Conservation (phyloP, 1,140 invertebrate genomes). For the Probaryconus sp. region DNA sequence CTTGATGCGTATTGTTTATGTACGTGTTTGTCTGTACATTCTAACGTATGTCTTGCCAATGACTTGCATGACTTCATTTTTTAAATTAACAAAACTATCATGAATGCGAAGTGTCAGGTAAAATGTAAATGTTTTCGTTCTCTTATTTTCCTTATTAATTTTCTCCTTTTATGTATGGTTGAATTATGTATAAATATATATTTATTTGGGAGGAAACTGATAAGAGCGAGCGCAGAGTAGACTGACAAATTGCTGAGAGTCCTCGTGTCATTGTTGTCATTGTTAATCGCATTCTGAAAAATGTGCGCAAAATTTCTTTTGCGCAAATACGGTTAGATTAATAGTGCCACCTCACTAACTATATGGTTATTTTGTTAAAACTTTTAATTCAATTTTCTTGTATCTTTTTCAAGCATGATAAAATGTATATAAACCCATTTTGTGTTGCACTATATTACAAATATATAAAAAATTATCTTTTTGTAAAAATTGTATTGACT, state of each 20-base stretch:
- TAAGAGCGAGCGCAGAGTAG: neutral
- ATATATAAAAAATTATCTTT: no score
- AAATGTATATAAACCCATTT: no score
- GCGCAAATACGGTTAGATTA: slow-evolving; percentile 42
- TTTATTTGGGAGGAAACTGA: slow-evolving; percentile 18
- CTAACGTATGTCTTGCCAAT: no score
- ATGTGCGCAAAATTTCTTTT: slow-evolving; percentile 22
- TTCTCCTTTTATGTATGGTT: slow-evolving; percentile 10
- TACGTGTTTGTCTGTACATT: slow-evolving; percentile 53
- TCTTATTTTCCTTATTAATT: slow-evolving; percentile 12
- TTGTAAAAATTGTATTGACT: no score
- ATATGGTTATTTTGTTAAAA: no score
- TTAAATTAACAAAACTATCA: no score
- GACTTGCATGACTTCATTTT: no score
- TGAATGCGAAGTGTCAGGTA: no score
- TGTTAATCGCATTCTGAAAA: neutral
- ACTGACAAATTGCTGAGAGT: neutral
- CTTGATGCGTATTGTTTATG: slow-evolving; percentile 54
- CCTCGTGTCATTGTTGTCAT: neutral
- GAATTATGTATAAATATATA: neutral
- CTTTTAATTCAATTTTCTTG: no score
- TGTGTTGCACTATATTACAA: no score
- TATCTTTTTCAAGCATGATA: no score
- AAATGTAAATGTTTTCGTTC: neutral
- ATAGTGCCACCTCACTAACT: slow-evolving; percentile 38